Evolutionary conservation across 1,140 invertebrate species (phyloP), one percentile per base, ranked within the genome.

Genomic region (Euschistus heros): DNA sequence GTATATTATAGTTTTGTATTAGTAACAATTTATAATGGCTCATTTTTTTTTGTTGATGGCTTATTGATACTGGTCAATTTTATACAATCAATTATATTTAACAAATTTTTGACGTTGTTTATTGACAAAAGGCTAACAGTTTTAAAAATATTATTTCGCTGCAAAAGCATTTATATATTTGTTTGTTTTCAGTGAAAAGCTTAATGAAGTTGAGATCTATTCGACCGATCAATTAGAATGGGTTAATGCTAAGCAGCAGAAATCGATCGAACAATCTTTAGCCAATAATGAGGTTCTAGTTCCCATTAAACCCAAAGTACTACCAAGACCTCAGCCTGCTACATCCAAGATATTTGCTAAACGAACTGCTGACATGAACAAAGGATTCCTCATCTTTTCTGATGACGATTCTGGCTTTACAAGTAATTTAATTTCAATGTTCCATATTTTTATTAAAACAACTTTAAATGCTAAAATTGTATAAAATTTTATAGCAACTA

Each of bases 301-400:
- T 17, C 13, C 22, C 37, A 15, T 67, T 42, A 65, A 66, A 44
- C 57, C 64, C 0, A 37, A 46, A 57, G n/a, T 17, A 42, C 20
- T 18, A 50, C 72, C 75, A 5, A 71, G 75, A 24, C 82, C 84
- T 7, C 81, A 84, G 73, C 82, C 84, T 59, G 82, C 86, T 65
- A 87, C 87, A 50, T 81, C 82, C 68, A 84, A 84, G 71, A 88
- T 92, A 71, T 92, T 93, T 75, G 85, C 84, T 66, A 89, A 88
- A 69, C 83, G 86, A 73, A 89, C 91, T 66, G 83, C 92, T 81
- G 91, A 94, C 76, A 94, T 96, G 91, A 92, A 89, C 77, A 89
- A 91, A 77, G 89, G 89, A 71, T 95, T 90, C 79, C 81, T 94
- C 70, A 89, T 86, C 73, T 92, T 92, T 76, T 85, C 85, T 70